These are phyloP conservation scores for Zhuqinia jingwanae DNA, from an alignment of 2,888 invertebrate species.

Conservation along the genomic window DNA sequence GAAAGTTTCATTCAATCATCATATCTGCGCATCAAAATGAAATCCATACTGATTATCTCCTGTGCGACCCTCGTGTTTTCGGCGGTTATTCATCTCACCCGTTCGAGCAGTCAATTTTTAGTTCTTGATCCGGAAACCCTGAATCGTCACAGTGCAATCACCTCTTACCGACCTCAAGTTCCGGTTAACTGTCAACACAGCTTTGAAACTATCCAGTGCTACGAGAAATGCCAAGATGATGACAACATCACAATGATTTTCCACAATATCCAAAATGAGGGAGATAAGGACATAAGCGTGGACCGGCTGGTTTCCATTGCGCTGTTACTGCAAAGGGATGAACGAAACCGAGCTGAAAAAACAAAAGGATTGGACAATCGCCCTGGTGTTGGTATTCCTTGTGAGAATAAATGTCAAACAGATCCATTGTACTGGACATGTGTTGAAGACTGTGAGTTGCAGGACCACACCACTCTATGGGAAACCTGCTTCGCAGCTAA, in stretches of 20 bases:
- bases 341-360: background rate
- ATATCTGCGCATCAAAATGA: too few species aligned
- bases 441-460: slow-evolving; percentile 25
- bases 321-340: background rate
- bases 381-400: slow-evolving; percentile 11
- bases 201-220: slow-evolving; percentile 53
- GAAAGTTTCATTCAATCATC: too few species aligned
- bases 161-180: too few species aligned
- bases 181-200: slow-evolving; percentile 52
- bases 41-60: too few species aligned
- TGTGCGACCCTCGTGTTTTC: too few species aligned
- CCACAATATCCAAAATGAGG: background rate
- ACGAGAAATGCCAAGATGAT: slow-evolving; percentile 14
- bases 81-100: too few species aligned
- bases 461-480: slow-evolving; percentile 45
- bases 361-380: background rate
- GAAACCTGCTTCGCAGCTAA: too few species aligned
- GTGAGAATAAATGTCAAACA: slow-evolving; percentile 50
- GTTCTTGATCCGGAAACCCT: too few species aligned
- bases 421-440: slow-evolving; percentile 63
- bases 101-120: too few species aligned
- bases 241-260: background rate
- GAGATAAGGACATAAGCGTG: background rate
- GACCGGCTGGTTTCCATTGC: background rate
- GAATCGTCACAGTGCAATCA: too few species aligned